Conservation (phyloP, 2,888 invertebrate genomes). For the Hedya salicella region DNA sequence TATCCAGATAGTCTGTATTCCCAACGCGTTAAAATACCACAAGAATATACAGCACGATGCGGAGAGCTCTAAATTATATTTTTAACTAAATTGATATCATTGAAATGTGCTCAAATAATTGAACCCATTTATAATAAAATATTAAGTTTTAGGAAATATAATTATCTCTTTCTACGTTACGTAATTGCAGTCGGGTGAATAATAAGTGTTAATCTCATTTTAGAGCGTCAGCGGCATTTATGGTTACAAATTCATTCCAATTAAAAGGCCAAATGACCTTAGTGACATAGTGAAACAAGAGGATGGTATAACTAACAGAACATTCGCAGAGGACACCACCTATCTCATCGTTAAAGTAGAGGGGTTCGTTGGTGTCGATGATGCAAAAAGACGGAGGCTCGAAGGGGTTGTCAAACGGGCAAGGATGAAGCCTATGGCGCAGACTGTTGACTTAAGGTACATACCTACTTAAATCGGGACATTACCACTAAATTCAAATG, state of each 20-base stretch:
- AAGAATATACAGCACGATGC: constrained; percentile 71
- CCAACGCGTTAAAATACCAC: constrained; percentile 64
- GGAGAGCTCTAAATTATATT: too few species aligned
- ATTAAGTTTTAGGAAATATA: too few species aligned
- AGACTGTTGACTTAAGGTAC: constrained; percentile 71
- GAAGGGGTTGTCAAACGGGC: constrained; percentile 59
- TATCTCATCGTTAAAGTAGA: constrained; percentile 73
- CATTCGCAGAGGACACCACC: constrained; percentile 66
- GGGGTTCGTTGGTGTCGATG: constrained; percentile 55
- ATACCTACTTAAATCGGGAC: constrained; percentile 2
- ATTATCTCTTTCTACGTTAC: too few species aligned
- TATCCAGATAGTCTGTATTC: background rate
- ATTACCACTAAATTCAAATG: background rate
- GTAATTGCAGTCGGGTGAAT: too few species aligned
- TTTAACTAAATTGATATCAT: too few species aligned
- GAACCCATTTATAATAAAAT: too few species aligned
- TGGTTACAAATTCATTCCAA: constrained; percentile 69
- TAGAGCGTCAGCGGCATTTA: constrained; percentile 62
- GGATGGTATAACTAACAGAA: constrained; percentile 63
- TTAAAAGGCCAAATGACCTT: constrained; percentile 48
- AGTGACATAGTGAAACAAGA: constrained; percentile 50
- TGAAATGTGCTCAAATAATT: too few species aligned
- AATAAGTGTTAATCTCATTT: constrained; percentile 8
- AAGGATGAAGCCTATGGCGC: constrained; percentile 61
- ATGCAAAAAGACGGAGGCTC: constrained; percentile 56